These are phyloP conservation scores for Drosophila mayaguana DNA, from an alignment of 2,888 invertebrate species.

Conservation along the genomic window DNA sequence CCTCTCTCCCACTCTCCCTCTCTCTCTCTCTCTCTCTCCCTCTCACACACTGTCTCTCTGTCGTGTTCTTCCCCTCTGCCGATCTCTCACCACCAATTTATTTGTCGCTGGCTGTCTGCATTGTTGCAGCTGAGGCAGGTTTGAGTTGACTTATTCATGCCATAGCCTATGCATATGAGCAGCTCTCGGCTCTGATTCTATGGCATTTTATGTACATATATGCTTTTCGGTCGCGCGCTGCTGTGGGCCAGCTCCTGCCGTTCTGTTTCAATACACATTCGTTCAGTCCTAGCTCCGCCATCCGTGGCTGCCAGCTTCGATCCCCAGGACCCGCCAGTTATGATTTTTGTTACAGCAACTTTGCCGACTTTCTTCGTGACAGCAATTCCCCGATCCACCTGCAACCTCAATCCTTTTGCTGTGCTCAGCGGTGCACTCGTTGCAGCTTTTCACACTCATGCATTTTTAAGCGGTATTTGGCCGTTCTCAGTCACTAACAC, in stretches of 20 bases:
- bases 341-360: slow-evolving; percentile 53
- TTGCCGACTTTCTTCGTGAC: slow-evolving; percentile 30
- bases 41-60: neutral
- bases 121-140: slow-evolving; percentile 28
- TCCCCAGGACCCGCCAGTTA: slow-evolving; percentile 31
- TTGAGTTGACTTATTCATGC: slow-evolving; percentile 41
- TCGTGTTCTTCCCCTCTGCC: neutral
- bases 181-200: slow-evolving; percentile 37
- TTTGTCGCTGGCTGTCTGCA: slow-evolving; percentile 10
- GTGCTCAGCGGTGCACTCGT: slow-evolving; percentile 31
- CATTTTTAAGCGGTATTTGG: slow-evolving; percentile 76
- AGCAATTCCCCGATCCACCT: neutral
- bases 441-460: slow-evolving; percentile 78
- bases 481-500: slow-evolving; percentile 70
- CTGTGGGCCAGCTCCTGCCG: slow-evolving; percentile 25
- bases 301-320: neutral
- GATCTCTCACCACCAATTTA: neutral
- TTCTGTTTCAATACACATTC: slow-evolving; percentile 64
- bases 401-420: slow-evolving; percentile 4
- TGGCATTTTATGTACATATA: slow-evolving; percentile 41
- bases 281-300: slow-evolving; percentile 30
- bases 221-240: slow-evolving; percentile 28
- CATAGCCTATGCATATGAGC: slow-evolving; percentile 60
- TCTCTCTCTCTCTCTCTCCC: neutral
- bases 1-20: neutral